Conservation (phyloP, 2,113 vertebrate genomes). For the Synchiropus splendidus region DNA sequence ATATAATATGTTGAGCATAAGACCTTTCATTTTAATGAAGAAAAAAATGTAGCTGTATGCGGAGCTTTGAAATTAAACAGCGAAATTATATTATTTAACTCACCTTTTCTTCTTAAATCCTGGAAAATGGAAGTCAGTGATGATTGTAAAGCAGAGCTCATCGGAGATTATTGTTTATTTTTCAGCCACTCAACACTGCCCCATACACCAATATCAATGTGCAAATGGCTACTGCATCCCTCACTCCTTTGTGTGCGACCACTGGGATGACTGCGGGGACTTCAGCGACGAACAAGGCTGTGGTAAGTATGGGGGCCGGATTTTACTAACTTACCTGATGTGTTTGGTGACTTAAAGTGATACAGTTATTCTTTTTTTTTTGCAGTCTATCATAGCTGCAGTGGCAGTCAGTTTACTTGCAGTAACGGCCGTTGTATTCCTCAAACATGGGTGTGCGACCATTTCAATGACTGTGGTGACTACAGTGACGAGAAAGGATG, state of each 20-base stretch:
- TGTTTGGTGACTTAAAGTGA: background rate
- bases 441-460: constrained; percentile 65
- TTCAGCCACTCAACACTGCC: constrained; percentile 42
- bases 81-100: too few relatives aligned
- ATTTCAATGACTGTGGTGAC: constrained; percentile 66
- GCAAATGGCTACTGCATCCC: constrained; percentile 57
- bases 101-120: too few relatives aligned
- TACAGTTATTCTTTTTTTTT: background rate
- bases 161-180: background rate
- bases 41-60: too few relatives aligned
- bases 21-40: too few relatives aligned
- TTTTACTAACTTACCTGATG: too few relatives aligned
- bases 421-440: constrained; percentile 60
- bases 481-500: constrained; percentile 65
- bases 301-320: constrained; percentile 37
- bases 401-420: constrained; percentile 56
- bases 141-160: too few relatives aligned
- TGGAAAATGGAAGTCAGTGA: too few relatives aligned
- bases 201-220: constrained; percentile 55
- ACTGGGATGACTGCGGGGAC: constrained; percentile 66
- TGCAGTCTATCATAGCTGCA: constrained; percentile 56
- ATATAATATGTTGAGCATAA: too few relatives aligned
- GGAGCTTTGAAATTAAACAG: too few relatives aligned
- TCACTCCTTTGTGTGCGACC: constrained; percentile 55
- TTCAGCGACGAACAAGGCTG: constrained; percentile 62